Evolutionary conservation across 2,797 vertebrate genomes (phyloP).

Genomic region (Prunella strophiata): DNA sequence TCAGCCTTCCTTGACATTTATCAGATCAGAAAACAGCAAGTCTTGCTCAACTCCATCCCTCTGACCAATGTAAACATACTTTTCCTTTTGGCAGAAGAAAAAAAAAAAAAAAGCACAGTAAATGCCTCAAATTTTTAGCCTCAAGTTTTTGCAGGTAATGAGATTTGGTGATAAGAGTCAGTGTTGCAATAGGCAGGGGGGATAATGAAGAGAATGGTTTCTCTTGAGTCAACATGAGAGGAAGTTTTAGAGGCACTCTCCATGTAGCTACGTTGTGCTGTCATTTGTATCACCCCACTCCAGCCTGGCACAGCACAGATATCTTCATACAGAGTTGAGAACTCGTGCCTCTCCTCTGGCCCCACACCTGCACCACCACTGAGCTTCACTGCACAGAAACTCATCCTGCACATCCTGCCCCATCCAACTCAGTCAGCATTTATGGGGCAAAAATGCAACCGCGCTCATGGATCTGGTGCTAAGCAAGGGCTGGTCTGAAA

Average conservation of each 20-base stretch:
- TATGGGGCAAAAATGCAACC: not conserved
- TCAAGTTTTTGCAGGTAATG: not conserved
- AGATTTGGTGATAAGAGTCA: not conserved
- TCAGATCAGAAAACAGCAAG: not conserved
- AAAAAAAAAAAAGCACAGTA: not conserved
- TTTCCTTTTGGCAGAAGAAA: not conserved
- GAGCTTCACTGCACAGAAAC: not conserved
- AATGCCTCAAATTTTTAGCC: not conserved
- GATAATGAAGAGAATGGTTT: not conserved
- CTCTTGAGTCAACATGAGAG: not conserved
- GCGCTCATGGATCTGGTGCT: not conserved
- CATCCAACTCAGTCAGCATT: not conserved
- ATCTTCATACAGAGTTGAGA: not conserved
- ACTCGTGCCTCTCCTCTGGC: not conserved
- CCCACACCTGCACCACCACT: not conserved
- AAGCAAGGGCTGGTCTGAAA: not conserved
- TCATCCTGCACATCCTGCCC: not conserved
- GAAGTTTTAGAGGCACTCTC: not conserved
- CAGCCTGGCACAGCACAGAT: not conserved
- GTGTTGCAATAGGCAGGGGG: not conserved
- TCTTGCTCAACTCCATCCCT: not conserved
- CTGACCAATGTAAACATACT: not conserved
- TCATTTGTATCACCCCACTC: not conserved
- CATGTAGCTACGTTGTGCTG: not conserved
- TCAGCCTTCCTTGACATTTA: not conserved